Percentiles rank a stretch among this genome's conserved stretches.
These are phyloP conservation scores for Lycocorax pyrrhopterus DNA, from an alignment of 2,113 vertebrate species.

Conservation along the genomic window DNA sequence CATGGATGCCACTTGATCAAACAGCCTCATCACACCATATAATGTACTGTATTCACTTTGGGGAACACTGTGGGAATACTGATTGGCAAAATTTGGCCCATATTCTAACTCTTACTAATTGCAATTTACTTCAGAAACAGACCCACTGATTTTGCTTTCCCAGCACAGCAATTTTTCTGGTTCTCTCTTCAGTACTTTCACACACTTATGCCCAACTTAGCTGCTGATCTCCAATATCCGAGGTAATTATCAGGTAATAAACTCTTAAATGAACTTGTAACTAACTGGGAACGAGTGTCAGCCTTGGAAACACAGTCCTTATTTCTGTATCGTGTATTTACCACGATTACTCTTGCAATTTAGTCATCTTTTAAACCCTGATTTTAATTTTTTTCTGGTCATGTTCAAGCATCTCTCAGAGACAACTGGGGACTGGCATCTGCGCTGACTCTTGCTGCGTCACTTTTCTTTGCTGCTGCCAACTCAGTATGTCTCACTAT, in stretches of 20 bases:
- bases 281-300: neutral
- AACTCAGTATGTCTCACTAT: neutral
- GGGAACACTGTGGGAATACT: neutral
- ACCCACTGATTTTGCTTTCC: slow-evolving; percentile 12
- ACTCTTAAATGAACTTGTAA: neutral
- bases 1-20: neutral
- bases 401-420: neutral
- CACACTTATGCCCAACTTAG: neutral
- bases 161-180: slow-evolving; percentile 1
- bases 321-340: neutral
- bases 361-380: neutral
- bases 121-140: slow-evolving; percentile 27
- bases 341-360: neutral
- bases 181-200: neutral
- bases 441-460: neutral
- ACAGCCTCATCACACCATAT: neutral
- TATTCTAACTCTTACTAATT: neutral
- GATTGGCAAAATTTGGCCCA: neutral
- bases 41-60: neutral
- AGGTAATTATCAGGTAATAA: neutral
- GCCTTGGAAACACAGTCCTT: neutral
- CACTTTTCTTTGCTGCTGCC: neutral
- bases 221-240: neutral
- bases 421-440: neutral
- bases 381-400: neutral